Conservation (phyloP, 2,888 invertebrate genomes). For the Parnassius smintheus region DNA sequence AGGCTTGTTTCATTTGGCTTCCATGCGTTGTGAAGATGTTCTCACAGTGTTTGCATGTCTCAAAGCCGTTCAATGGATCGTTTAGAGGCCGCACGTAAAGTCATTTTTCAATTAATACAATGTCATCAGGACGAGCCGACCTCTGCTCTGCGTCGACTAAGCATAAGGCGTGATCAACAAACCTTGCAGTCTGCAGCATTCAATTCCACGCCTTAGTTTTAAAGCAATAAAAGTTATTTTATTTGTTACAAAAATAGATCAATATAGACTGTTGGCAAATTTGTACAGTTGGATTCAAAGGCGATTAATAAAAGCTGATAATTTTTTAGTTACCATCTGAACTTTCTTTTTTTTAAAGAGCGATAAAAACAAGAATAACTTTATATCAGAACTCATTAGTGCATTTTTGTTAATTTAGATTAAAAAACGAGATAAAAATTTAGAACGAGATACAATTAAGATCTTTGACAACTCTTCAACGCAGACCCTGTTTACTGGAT, state of each 20-base stretch:
- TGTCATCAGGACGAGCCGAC: constrained; percentile 69
- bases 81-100: constrained; percentile 66
- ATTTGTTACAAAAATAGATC: constrained; percentile 33
- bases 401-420: too few species aligned
- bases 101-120: constrained; percentile 76
- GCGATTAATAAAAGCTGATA: background rate
- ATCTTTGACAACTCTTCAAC: too few species aligned
- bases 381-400: too few species aligned
- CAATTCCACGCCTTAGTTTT: constrained; percentile 47
- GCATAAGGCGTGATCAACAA: constrained; percentile 37
- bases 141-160: constrained; percentile 52
- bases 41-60: constrained; percentile 55
- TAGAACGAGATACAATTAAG: too few species aligned
- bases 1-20: constrained; percentile 35
- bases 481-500: too few species aligned
- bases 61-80: constrained; percentile 51
- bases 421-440: too few species aligned
- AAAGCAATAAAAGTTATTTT: constrained; percentile 42
- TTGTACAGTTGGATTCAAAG: constrained; percentile 45
- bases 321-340: too few species aligned
- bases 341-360: too few species aligned
- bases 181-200: constrained; percentile 32
- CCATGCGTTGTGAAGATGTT: constrained; percentile 37
- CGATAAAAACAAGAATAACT: too few species aligned
- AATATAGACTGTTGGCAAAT: constrained; percentile 49